A percentile compares a stretch with the other conserved stretches of the same genome.
Evolutionary conservation across 2,888 invertebrate genomes (phyloP).

Genomic region (Ramazzottius varieornatus): DNA sequence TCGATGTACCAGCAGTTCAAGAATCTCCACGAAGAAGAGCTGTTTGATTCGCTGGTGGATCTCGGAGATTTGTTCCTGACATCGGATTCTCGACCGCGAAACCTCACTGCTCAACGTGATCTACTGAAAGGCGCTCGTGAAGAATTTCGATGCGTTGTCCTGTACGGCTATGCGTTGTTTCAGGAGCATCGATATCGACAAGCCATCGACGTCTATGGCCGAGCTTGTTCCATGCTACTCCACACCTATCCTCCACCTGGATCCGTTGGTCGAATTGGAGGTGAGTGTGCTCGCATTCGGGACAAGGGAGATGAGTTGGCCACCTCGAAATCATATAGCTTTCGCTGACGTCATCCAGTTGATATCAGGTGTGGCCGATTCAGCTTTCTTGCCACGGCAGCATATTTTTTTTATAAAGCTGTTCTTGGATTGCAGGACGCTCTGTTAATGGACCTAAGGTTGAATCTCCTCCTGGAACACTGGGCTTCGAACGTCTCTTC

Average conservation of each 20-base stretch:
- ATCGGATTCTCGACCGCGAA: background rate
- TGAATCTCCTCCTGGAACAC: background rate
- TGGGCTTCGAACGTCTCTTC: background rate
- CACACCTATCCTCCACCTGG: background rate
- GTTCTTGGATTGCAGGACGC: no score
- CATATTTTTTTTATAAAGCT: no score
- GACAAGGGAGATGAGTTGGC: no score
- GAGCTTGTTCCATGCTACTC: background rate
- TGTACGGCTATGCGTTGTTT: background rate
- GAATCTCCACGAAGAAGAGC: background rate
- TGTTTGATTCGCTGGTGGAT: background rate
- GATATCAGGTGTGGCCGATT: no score
- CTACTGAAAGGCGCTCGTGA: background rate
- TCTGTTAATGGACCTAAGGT: background rate
- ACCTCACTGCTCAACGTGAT: background rate
- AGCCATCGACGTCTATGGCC: background rate
- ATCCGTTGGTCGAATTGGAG: background rate
- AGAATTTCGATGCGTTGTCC: background rate
- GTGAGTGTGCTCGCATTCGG: no score
- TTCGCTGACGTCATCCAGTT: no score
- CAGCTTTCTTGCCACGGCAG: no score
- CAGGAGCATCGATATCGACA: slow-evolving; percentile 3
- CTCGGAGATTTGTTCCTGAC: background rate
- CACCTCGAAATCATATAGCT: no score
- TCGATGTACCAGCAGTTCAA: slow-evolving; percentile 2